Percentiles rank a stretch among this genome's conserved stretches.
Evolutionary conservation across 2,888 invertebrate genomes (phyloP).

Genomic region (Hyposoter dolosus): DNA sequence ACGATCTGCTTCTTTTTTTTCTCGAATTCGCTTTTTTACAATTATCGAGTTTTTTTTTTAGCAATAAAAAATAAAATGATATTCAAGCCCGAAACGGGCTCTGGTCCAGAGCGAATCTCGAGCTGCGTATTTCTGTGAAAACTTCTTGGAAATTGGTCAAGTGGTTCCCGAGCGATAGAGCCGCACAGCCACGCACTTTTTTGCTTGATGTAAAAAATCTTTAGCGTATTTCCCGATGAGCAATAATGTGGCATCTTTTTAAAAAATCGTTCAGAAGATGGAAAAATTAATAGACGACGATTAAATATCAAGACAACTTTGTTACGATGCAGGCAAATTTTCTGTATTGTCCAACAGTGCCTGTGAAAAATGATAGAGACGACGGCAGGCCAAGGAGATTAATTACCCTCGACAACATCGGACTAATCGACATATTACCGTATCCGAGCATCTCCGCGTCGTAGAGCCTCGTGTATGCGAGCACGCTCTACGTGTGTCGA

Average conservation of each 20-base stretch:
- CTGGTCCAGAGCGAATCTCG: too few relatives aligned
- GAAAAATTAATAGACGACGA: neutral
- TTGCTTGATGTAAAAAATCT: too few relatives aligned
- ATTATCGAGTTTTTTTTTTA: too few relatives aligned
- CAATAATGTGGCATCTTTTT: neutral
- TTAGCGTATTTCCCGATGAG: too few relatives aligned
- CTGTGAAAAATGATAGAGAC: conserved; percentile 4
- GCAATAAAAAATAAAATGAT: too few relatives aligned
- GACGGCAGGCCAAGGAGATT: conserved; percentile 7
- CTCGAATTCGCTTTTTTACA: too few relatives aligned
- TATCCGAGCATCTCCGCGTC: conserved; percentile 27
- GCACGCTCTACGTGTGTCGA: conserved; percentile 40
- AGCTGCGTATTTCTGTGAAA: too few relatives aligned
- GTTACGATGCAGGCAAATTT: conserved; percentile 2
- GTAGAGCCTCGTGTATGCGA: conserved; percentile 5
- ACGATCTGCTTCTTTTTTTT: too few relatives aligned
- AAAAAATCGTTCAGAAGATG: neutral
- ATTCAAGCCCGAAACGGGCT: too few relatives aligned
- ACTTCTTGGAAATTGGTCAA: too few relatives aligned
- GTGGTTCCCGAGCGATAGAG: too few relatives aligned
- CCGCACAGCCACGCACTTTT: too few relatives aligned
- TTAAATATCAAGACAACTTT: neutral
- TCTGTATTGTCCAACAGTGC: neutral
- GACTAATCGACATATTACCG: conserved; percentile 51
- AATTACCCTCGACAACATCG: conserved; percentile 38